A percentile compares a stretch with the other conserved stretches of the same genome.
phyloP scores from a whole-genome alignment of 2,797 vertebrate genomes.

The Takifugu ocellatus region DNA sequence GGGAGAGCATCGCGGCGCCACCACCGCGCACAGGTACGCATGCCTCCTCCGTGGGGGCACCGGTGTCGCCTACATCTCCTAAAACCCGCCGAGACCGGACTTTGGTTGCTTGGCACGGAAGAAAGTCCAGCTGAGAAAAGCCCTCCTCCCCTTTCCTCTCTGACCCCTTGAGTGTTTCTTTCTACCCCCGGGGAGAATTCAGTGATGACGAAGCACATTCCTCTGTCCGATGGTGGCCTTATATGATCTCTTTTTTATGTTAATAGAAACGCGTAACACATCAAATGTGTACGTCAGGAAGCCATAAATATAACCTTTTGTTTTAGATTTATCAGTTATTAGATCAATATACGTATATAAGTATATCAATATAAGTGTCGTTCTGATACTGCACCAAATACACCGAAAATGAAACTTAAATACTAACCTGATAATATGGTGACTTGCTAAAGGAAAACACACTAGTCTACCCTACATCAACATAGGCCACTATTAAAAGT shows the following conservation, averaged over 20 bases:
- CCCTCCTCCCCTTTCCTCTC: conserved; percentile 15
- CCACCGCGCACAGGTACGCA: conserved; percentile 46
- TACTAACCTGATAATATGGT: too few species aligned
- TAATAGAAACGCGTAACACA: too few species aligned
- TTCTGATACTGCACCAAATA: too few species aligned
- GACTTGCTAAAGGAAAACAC: too few species aligned
- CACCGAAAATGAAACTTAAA: too few species aligned
- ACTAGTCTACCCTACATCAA: too few species aligned
- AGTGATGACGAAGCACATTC: conserved; percentile 63
- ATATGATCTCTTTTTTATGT: conserved; percentile 24
- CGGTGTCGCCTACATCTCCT: conserved; percentile 39
- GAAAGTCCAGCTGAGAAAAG: conserved; percentile 60
- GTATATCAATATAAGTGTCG: too few species aligned
- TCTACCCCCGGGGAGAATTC: conserved; percentile 35
- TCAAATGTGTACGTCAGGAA: too few species aligned
- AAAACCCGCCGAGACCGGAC: conserved; percentile 27
- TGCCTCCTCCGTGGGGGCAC: conserved; percentile 25
- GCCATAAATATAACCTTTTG: too few species aligned
- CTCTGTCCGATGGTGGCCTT: conserved; percentile 39
- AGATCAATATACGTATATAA: too few species aligned
- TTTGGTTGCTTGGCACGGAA: conserved; percentile 27
- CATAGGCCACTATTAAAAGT: too few species aligned
- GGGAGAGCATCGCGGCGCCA: conserved; percentile 21
- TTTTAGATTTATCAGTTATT: too few species aligned
- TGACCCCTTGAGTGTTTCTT: not conserved